Conservation (phyloP, 2,797 vertebrate genomes). For the Coluber constrictor region DNA sequence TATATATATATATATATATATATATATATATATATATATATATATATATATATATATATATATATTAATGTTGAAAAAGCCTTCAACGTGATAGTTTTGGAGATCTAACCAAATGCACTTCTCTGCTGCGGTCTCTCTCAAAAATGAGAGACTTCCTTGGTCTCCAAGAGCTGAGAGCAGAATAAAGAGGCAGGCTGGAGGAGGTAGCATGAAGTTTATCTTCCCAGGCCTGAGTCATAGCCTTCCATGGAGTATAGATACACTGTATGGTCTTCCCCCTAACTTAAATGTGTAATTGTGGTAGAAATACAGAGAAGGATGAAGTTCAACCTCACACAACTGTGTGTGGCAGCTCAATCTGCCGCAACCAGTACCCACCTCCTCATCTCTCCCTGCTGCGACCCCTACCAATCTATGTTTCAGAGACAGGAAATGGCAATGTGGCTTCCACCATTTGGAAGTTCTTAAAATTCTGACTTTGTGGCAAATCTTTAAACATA, state of each 20-base stretch:
- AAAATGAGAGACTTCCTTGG: background rate
- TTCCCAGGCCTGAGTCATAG: background rate
- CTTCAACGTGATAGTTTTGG: background rate
- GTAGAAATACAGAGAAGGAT: background rate
- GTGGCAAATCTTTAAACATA: slow-evolving; percentile 10
- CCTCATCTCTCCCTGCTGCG: background rate
- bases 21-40: too few species aligned
- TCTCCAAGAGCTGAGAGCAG: background rate
- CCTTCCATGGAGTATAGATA: background rate
- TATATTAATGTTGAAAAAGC: background rate
- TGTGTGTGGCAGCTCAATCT: background rate
- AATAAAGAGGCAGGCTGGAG: background rate
- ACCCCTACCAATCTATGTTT: background rate
- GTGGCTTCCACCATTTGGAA: background rate
- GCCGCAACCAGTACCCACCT: background rate
- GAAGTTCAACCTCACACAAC: background rate
- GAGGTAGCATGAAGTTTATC: background rate
- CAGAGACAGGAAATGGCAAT: slow-evolving; percentile 6
- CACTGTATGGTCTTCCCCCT: background rate
- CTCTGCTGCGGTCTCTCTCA: background rate
- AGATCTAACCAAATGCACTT: background rate
- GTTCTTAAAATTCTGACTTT: slow-evolving; percentile 17
- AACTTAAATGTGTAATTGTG: background rate
- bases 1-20: too few species aligned
- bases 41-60: background rate